Base-by-base conservation (phyloP, 23 tunicate genomes). In the Botrylloides violaceus region DNA sequence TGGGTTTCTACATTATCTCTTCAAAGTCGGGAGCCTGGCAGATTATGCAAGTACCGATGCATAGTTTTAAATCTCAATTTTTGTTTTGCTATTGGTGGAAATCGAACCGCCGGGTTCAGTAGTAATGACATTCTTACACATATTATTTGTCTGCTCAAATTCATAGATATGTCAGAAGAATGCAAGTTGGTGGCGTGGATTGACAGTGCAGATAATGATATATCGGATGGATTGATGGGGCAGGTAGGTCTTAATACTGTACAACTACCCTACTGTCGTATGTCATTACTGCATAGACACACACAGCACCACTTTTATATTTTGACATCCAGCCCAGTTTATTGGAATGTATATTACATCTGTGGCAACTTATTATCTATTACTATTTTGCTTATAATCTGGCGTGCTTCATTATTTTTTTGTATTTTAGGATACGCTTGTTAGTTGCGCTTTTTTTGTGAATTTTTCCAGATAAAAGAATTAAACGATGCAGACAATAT, bases 171-270 rank as follows among this genome's bases (percentile, higher is more conserved):
- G 19, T 25, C 1, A 15, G 74, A 37, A 26, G 12, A 12, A 18
- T 68, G 74, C 30, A 4, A 36, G 24, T 6, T 68, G 9, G 26
- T 9, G 36, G 74, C 47, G 12, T 68, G 74, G 74, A 36, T 68
- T 43, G 74, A 68, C 58, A 68, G 74, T 37, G 56, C 56, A 22
- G 74, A 68, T 43, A 68, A 31, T 9, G 58, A 68, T 37, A 5
- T 22, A 4, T 68, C 58, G 25, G 56, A 68, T 36, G 74, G 74
- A 39, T 37, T 9, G 21, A 39, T 3, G 4, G 74, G 74, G n/a
- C 74, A 68, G 74, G 74, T 68, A 68, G 20, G 57, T 5, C 26
- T 58, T 58, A 12, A 12, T 47, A 12, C 12, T 18, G 18, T 47
- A 12, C 12, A 47, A 47, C 18, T 18, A 47, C 55, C 18, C 18